Base-by-base conservation (phyloP, 1,140 invertebrate genomes). In the Drosophila burlai region DNA sequence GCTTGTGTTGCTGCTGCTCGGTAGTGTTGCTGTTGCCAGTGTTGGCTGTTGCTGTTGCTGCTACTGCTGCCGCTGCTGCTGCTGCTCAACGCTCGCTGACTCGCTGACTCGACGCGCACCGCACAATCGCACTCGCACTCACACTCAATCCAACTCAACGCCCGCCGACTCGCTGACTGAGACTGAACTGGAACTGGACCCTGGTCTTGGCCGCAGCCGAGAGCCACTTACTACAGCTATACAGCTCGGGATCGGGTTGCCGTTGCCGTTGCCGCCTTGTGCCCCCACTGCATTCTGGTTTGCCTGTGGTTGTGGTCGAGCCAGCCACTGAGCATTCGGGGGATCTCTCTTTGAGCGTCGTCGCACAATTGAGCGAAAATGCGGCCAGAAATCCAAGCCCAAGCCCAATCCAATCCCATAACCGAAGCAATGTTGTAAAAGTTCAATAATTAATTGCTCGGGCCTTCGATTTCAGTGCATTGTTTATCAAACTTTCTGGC, bases 401-500 rank as follows among this genome's bases (percentile, higher is more conserved):
- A 34, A 43, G 42, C 47, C 40, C 45, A 73, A 43, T 26, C 40
- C 45, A 73, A 43, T 26, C 67, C 67, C 65, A 72, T 69, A 87
- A 59, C 73, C 52, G 34, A 38, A 18, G 52, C 31, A 38, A 55
- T 76, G 84, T 89, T 81, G 84, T 84, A 84, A 87, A 89, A 87
- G 81, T 87, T 81, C 66, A 87, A 87, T 87, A 89, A 87, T 84
- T 89, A 89, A 87, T 89, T 89, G 57, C 80, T 81, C 62, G 62
- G 66, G 60, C 75, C 79, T 81, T 80, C 75, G 76, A 66, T 82
- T 80, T 72, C 61, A 65, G 59, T 81, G 83, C 79, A 73, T 72
- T 81, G 80, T 82, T 82, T 58, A 62, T 78, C 64, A 77, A 60
- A 77, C 65, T 77, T 55, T 69, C 42, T 4, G 54, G 47, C 75